A percentile compares a stretch with the other conserved stretches of the same genome.
Conservation (phyloP, 2,113 vertebrate genomes). For the Carassius carassius region DNA sequence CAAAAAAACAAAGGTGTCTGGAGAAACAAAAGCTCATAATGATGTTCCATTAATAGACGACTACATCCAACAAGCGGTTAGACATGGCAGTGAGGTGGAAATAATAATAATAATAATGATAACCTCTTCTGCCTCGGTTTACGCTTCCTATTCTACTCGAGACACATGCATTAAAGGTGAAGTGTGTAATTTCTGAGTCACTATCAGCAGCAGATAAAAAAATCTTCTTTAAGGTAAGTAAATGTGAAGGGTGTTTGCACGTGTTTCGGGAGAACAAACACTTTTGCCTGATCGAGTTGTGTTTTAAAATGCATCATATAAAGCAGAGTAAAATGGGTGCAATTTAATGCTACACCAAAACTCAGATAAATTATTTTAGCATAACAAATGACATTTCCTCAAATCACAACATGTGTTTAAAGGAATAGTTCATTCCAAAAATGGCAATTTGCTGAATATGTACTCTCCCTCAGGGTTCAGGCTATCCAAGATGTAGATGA, state of each 20-base stretch:
- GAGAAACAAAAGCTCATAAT: constrained; percentile 32
- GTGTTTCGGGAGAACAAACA: not conserved
- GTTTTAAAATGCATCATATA: not conserved
- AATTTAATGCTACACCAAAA: not conserved
- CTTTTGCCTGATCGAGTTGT: not conserved
- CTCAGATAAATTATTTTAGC: not conserved
- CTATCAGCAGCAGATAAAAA: not conserved
- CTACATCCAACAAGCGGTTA: constrained; percentile 18
- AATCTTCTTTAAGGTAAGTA: not conserved
- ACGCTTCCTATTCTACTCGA: not conserved
- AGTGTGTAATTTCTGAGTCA: not conserved
- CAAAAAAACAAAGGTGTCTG: constrained; percentile 5
- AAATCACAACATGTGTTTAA: not conserved
- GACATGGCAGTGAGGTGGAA: not conserved
- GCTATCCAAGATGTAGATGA: not conserved
- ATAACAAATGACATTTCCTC: not conserved
- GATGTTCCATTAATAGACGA: constrained; percentile 43
- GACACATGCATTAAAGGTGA: not conserved
- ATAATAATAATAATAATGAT: constrained; percentile 15
- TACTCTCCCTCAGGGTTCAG: not conserved
- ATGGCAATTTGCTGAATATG: too few species aligned
- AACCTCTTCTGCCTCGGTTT: not conserved
- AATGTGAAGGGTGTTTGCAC: not conserved
- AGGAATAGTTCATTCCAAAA: not conserved
- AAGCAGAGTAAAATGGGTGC: not conserved